Evolutionary conservation across 2,113 vertebrate genomes (phyloP), one percentile per base, ranked within the genome.

Genomic region (Riparia riparia): DNA sequence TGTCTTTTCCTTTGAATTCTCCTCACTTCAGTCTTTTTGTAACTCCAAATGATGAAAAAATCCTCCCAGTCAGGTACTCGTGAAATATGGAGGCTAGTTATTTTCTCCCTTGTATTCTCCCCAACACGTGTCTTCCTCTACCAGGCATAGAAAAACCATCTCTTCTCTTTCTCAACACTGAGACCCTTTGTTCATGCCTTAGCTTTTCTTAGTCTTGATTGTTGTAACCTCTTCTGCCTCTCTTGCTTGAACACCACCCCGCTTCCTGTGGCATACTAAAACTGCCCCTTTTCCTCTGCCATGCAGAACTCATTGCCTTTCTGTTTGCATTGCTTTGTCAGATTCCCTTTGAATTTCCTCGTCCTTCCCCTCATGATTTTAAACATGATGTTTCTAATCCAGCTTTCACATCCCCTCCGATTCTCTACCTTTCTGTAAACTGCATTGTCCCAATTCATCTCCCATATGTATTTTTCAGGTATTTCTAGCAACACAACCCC

Each of bases 1-100:
- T 93, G 58, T 82, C 78, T 85, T 91, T 94, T 73, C 53, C 85
- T 83, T 86, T 92, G 74, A 90, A 64, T 88, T 93, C 42, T 74
- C 63, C 71, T 89, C 50, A 57, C 71, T 93, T 90, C 4, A 1
- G 56, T 77, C 85, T 90, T 88, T 90, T 80, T 73, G 93, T 80
- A 51, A 31, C 50, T 82, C 32, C 39, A 83, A 80, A 90, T 82
- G 51, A 93, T 61, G 37, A 83, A 90, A 96, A 97, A 73, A 73
- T 70, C 60, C 17, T 90, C 26, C 34, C 12, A 47, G 93, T 86
- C 82, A 37, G 12, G 31, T 66, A 47, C 32, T 66, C 4, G 6
- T 66, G 71, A 80, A 82, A 80, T 73, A 77, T 16, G 7, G 58
- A 88, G 25, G 71, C n/a, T 66, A 63, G 49, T 53, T 94, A 66